These are phyloP conservation scores for Nansenia antarctica DNA, from an alignment of 2,113 vertebrate genomes.

Conservation along the genomic window DNA sequence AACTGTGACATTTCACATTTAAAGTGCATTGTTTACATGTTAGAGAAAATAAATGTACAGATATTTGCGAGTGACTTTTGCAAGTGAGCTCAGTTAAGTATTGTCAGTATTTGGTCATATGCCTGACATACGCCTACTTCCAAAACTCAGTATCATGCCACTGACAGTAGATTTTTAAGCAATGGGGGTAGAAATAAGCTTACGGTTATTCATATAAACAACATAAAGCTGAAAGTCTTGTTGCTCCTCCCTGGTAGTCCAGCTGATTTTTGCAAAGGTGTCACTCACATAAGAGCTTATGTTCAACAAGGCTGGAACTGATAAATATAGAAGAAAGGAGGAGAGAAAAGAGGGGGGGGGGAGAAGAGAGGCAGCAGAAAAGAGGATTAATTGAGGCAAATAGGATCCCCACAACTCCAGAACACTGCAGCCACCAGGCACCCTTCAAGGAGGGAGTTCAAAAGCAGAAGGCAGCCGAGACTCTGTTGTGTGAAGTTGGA, in stretches of 20 bases:
- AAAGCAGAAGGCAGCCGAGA: conserved; percentile 45
- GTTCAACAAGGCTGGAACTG: conserved; percentile 74
- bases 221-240: conserved; percentile 73
- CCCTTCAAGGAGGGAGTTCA: conserved; percentile 60
- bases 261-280: conserved; percentile 80
- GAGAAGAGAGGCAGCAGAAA: conserved; percentile 39
- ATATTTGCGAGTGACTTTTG: too few species aligned
- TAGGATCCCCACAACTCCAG: conserved; percentile 50
- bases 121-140: not conserved
- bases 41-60: not conserved
- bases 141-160: conserved; percentile 14
- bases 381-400: conserved; percentile 71
- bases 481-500: conserved; percentile 63
- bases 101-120: not conserved
- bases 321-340: conserved; percentile 57
- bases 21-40: not conserved
- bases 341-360: conserved; percentile 29
- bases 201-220: conserved; percentile 79
- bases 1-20: not conserved
- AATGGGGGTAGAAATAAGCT: conserved; percentile 57
- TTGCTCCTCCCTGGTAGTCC: conserved; percentile 69
- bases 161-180: too few species aligned
- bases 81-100: too few species aligned
- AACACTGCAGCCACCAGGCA: conserved; percentile 49
- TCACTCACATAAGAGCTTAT: conserved; percentile 77